phyloP scores from a whole-genome alignment of 1,140 invertebrate genomes.

The Uloborus diversus region DNA sequence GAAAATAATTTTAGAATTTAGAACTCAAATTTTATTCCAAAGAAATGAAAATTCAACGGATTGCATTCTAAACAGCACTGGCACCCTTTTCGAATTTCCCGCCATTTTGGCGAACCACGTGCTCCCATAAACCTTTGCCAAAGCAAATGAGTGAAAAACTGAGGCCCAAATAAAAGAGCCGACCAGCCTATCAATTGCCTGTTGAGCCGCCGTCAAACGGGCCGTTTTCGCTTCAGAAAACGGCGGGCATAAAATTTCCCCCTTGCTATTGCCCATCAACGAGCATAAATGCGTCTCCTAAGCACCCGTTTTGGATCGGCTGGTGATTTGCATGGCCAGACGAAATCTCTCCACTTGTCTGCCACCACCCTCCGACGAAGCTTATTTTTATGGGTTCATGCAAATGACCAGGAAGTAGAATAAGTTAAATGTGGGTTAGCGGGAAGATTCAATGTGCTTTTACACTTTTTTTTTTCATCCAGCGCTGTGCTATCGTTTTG shows the following conservation, averaged over 20 bases:
- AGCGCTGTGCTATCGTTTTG: too few relatives aligned
- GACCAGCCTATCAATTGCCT: slow-evolving; percentile 21
- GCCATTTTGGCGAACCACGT: too few relatives aligned
- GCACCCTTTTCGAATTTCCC: too few relatives aligned
- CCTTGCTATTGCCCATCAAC: background rate
- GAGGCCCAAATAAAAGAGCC: too few relatives aligned
- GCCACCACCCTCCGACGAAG: background rate
- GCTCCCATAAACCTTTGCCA: too few relatives aligned
- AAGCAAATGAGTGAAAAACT: too few relatives aligned
- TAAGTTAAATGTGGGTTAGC: slow-evolving; percentile 31
- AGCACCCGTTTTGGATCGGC: slow-evolving; percentile 20
- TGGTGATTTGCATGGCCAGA: slow-evolving; percentile 39
- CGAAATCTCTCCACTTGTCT: background rate
- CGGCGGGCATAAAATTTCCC: slow-evolving; percentile 28
- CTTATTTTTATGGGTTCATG: slow-evolving; percentile 46
- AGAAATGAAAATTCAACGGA: too few relatives aligned
- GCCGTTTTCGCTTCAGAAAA: slow-evolving; percentile 28
- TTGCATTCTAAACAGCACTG: too few relatives aligned
- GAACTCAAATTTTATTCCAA: too few relatives aligned
- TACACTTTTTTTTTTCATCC: background rate
- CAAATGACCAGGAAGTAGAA: slow-evolving; percentile 42
- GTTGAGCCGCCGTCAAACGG: slow-evolving; percentile 19
- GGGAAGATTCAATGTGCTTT: background rate
- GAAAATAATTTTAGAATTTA: too few relatives aligned
- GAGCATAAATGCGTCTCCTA: slow-evolving; percentile 1